These are phyloP conservation scores for Drosophila mulleri DNA, from an alignment of 2,888 invertebrate genomes.

Conservation along the genomic window DNA sequence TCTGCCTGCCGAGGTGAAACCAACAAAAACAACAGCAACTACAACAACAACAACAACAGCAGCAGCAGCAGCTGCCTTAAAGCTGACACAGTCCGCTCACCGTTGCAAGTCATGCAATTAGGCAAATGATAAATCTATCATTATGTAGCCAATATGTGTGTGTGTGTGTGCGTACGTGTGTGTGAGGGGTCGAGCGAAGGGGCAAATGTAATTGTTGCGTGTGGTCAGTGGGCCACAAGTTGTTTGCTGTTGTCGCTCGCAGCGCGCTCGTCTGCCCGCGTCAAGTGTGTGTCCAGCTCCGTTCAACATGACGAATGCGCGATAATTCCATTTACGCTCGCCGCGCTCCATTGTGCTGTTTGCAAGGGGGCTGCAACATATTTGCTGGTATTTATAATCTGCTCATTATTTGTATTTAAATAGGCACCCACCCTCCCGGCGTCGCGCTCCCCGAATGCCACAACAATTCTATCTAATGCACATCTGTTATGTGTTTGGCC, in stretches of 20 bases:
- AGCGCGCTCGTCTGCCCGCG: conserved; percentile 17
- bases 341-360: conserved; percentile 28
- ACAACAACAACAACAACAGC: not conserved
- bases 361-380: conserved; percentile 31
- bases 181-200: not conserved
- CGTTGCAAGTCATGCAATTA: conserved; percentile 63
- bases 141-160: conserved; percentile 14
- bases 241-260: conserved; percentile 19
- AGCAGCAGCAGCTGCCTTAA: conserved; percentile 18
- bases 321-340: conserved; percentile 53
- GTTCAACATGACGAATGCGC: conserved; percentile 59
- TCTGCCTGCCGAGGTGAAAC: not conserved
- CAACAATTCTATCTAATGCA: conserved; percentile 42
- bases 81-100: conserved; percentile 20
- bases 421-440: conserved; percentile 19
- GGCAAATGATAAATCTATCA: conserved; percentile 73
- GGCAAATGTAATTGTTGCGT: conserved; percentile 50
- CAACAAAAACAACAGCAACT: too few relatives aligned
- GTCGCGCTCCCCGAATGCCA: not conserved
- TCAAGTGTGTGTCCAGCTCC: conserved; percentile 25
- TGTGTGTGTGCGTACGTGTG: not conserved
- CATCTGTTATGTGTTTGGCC: conserved; percentile 46
- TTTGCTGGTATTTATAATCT: conserved; percentile 64
- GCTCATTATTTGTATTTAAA: conserved; percentile 80
- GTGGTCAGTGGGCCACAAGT: conserved; percentile 53